phyloP scores from a whole-genome alignment of 2,113 vertebrate genomes.

The Urocolius indicus region DNA sequence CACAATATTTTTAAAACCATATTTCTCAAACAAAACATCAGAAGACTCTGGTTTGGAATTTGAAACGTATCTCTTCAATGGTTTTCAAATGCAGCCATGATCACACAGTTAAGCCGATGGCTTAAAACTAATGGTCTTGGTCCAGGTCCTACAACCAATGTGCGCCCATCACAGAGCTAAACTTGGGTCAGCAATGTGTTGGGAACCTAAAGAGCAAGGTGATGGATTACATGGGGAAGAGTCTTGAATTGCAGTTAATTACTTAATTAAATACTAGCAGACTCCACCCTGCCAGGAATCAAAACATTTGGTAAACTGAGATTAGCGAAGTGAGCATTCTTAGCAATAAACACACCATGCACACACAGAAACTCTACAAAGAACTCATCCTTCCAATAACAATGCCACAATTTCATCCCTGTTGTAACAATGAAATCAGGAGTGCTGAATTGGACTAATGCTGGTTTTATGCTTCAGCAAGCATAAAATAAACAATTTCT shows the following conservation, averaged over 20 bases:
- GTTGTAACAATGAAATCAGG: neutral
- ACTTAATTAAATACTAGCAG: neutral
- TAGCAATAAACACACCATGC: neutral
- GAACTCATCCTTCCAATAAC: neutral
- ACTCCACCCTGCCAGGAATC: neutral
- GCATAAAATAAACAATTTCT: neutral
- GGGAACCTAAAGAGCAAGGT: neutral
- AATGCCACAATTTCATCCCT: neutral
- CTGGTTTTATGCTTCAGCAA: neutral
- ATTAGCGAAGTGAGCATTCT: neutral
- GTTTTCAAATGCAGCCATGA: neutral
- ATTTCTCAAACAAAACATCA: neutral
- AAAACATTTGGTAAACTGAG: neutral
- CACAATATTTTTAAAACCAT: neutral
- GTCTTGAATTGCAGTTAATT: neutral
- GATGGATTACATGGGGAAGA: neutral
- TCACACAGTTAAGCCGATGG: neutral
- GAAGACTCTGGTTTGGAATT: neutral
- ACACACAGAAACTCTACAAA: neutral
- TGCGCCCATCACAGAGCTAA: neutral
- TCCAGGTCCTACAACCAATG: neutral
- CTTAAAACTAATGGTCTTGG: neutral
- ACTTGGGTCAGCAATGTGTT: neutral
- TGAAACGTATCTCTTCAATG: neutral
- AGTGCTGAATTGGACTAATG: neutral